Conservation (phyloP, 2,113 vertebrate species). For the Ginglymostoma cirratum region DNA sequence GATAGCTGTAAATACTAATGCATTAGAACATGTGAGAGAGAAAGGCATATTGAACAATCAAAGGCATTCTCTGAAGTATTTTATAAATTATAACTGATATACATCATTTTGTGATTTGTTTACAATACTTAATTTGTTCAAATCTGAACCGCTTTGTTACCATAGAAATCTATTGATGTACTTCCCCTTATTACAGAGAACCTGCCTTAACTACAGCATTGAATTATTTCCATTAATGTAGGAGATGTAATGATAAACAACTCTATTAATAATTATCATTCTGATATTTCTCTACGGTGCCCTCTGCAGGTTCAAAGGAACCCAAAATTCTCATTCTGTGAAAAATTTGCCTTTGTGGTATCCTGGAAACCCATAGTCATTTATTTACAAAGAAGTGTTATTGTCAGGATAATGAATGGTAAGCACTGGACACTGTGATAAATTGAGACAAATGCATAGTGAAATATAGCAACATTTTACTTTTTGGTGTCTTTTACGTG, state of each 20-base stretch:
- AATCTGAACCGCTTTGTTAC: background rate
- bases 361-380: background rate
- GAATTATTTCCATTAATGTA: background rate
- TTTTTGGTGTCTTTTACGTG: background rate
- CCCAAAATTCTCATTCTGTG: background rate
- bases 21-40: background rate
- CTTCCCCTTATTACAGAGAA: background rate
- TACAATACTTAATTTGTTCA: background rate
- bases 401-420: background rate
- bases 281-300: background rate
- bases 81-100: background rate
- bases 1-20: background rate
- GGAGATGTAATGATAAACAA: background rate
- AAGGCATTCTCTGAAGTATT: background rate
- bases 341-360: background rate
- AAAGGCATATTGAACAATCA: background rate
- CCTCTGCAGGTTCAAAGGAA: background rate
- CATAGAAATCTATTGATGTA: background rate
- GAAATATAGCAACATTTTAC: background rate
- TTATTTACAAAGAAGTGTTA: background rate
- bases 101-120: constrained; percentile 4
- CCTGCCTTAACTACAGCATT: background rate
- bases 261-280: background rate
- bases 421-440: background rate
- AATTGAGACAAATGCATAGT: background rate